Base-by-base conservation (phyloP, 2,797 vertebrate species). In the Coregonus ussuriensis region DNA sequence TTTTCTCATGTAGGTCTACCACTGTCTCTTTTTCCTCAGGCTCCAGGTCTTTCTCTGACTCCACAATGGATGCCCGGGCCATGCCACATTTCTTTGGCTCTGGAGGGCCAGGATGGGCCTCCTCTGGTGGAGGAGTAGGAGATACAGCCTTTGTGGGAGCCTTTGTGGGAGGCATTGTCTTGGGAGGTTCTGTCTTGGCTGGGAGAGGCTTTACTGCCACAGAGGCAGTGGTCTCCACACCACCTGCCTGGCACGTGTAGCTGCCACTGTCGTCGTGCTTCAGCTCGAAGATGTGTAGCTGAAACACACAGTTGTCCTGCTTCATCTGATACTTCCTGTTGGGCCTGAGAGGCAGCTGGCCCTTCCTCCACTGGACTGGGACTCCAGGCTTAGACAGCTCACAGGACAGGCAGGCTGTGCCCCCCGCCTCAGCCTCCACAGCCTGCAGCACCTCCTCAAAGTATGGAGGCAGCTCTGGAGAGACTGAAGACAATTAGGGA, bases 21-120 rank as follows among this genome's bases (percentile, higher is more conserved):
- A 29, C 62, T 31, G 63, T 31, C 63, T 33, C 31, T 81, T 74
- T 33, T 63, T 79, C 72, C 33, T 77, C 0, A 35, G 41, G 9
- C 2, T 47, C 41, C 9, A 47, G 41, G 41, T 88, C 84, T 79
- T 86, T 86, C 62, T 89, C 89, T 81, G 92, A 95, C 81, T 92
- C 93, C 84, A 95, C 84, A 1, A 95, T 95, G 59, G 96, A 96
- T 76, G 95, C 93, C 1, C 95, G 91, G 79, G 95, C 95, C 92
- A 96, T 88, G 9, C 93, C 81, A 54, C 95, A 95, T 85, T 95
- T 97, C 85, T 95, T 95, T 72, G 95, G 93, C 73, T 90, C 87
- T 92, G 95, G 0, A 88, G 94, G 18, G 93, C 93, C 74, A 93
- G 85, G 75, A 87, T 88, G 85, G 92, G 95, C 88, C 3, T 81